Base-by-base conservation (phyloP, 2,797 vertebrate genomes). In the Rhynchotus rufescens region DNA sequence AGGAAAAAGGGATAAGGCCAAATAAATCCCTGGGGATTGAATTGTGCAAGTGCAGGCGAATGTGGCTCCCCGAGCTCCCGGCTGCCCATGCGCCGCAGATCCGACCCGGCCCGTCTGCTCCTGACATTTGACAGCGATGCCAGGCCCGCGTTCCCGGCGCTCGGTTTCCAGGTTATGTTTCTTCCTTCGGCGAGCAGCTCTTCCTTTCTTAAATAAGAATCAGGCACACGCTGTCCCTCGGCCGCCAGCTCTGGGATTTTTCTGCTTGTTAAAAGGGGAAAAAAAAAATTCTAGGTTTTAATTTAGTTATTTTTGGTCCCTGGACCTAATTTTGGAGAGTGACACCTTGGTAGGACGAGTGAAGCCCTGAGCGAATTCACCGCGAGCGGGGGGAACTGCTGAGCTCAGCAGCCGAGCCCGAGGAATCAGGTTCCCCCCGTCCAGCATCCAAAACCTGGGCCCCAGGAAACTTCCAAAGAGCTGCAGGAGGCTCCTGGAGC, bases 261-360 rank as follows among this genome's bases (percentile, higher is more conserved):
- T 89, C 76, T 91, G 83, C 94, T 92, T 47, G 73, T 90, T 91
- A 93, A 82, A 34, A 88, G 56, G 45, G 36, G 28, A 45, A 61
- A 23, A 36, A 73, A 92, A 93, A 88, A 89, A 75, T 86, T 84
- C 85, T 91, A 95, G 92, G 84, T 95, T 91, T 94, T 78, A 87
- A 88, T 93, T 83, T 86, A 88, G 92, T 90, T 94, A 95, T 94
- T 88, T 91, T 90, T 91, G 82, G 89, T 75, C 75, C 89, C 1
- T 4, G 79, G 89, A 92, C 92, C 94, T 95, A 94, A 92, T 96
- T 96, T 86, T 82, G 90, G 88, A 95, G 88, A 84, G 92, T 23
- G 23, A 59, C 80, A 90, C 86, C 80, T 93, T 84, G 77, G 72
- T 21, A 95, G 93, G 89, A 69, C 91, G 91, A 75, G 3, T 62